Conservation (phyloP, 1,140 invertebrate species). For the Acromyrmex heyeri region DNA sequence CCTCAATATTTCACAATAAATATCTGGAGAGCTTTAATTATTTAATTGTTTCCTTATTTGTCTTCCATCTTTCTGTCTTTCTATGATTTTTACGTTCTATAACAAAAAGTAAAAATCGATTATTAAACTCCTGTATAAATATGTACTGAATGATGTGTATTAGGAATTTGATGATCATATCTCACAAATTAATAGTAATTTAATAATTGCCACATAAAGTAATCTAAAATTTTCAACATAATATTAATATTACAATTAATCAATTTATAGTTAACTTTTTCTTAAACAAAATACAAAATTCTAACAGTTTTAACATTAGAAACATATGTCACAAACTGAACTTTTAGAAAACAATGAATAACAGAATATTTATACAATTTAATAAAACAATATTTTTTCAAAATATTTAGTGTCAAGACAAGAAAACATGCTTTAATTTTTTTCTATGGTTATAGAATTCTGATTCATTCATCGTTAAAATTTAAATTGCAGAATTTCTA, state of each 20-base stretch:
- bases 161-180: background rate
- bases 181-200: background rate
- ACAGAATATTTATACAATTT: no score
- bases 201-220: background rate
- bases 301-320: no score
- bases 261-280: background rate
- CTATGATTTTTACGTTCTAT: background rate
- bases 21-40: background rate
- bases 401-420: no score
- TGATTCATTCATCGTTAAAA: background rate
- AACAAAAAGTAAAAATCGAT: conserved; percentile 32
- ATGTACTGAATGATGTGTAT: background rate
- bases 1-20: background rate
- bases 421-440: no score
- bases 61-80: background rate
- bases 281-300: no score
- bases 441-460: background rate
- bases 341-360: background rate
- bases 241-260: background rate
- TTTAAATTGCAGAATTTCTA: background rate
- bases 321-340: background rate
- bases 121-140: background rate
- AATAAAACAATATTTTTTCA: no score
- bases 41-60: background rate
- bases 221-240: background rate